Evolutionary conservation across 2,113 vertebrate species (phyloP).

Genomic region (Pterocles orientalis): DNA sequence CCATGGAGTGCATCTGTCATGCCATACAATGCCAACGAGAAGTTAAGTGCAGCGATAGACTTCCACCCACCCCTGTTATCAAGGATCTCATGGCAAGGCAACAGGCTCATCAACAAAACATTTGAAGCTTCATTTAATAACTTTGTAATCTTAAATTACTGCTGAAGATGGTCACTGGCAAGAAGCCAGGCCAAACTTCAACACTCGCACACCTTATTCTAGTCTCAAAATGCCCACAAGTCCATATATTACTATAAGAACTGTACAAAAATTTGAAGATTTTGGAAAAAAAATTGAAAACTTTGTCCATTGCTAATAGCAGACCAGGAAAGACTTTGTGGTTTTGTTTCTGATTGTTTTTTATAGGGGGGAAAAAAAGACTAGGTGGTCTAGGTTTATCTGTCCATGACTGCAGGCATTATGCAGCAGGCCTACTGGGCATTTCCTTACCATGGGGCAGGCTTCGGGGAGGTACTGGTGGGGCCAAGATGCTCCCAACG

Average conservation of each 20-base stretch:
- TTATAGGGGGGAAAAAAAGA: background rate
- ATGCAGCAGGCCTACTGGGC: slow-evolving; percentile 54
- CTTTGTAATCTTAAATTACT: slow-evolving; percentile 9
- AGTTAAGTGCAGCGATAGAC: background rate
- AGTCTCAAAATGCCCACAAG: background rate
- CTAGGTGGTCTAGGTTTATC: background rate
- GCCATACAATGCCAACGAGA: background rate
- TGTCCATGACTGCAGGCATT: background rate
- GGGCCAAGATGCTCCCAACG: slow-evolving; percentile 82
- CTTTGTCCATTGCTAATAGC: background rate
- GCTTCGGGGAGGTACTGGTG: slow-evolving; percentile 87
- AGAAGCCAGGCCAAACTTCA: background rate
- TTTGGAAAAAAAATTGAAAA: background rate
- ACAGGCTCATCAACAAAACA: slow-evolving; percentile 17
- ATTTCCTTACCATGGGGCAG: slow-evolving; percentile 86
- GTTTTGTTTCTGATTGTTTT: background rate
- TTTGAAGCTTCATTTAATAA: background rate
- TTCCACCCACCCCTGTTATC: background rate
- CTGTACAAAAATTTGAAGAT: background rate
- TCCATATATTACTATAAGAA: background rate
- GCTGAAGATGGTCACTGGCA: background rate
- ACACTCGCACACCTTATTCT: background rate
- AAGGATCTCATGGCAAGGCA: slow-evolving; percentile 50
- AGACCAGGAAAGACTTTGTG: background rate
- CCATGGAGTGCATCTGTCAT: background rate